phyloP scores from a whole-genome alignment of 2,113 vertebrate genomes.

The Mandrillus leucophaeus region DNA sequence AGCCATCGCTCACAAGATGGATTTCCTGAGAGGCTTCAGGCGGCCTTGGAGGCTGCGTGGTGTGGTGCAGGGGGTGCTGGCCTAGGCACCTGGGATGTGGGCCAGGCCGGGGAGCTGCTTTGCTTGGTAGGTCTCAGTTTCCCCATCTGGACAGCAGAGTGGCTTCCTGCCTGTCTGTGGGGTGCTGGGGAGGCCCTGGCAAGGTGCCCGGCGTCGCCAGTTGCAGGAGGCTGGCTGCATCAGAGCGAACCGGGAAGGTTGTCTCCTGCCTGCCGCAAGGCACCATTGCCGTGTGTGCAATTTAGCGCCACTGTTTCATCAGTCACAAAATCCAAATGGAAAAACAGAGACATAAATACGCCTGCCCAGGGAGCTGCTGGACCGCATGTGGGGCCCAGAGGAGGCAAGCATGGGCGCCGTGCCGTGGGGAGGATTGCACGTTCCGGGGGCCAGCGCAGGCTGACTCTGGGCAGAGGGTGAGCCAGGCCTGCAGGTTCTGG shows the following conservation, averaged over 20 bases:
- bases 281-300: not conserved
- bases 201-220: not conserved
- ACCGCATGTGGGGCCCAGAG: not conserved
- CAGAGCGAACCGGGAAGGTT: rapidly evolving
- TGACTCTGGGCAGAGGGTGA: not conserved
- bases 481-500: not conserved
- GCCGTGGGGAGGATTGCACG: rapidly evolving
- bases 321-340: slow-evolving; percentile 59
- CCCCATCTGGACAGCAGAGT: not conserved
- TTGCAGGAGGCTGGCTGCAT: not conserved
- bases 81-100: not conserved
- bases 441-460: not conserved
- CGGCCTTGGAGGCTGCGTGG: not conserved
- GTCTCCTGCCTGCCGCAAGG: not conserved
- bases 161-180: not conserved
- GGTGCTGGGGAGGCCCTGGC: not conserved
- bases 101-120: rapidly evolving
- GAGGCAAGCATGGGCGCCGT: not conserved
- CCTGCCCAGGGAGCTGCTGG: slow-evolving; percentile 42
- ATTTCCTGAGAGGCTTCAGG: not conserved
- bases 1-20: rapidly evolving
- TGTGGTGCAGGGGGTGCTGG: rapidly evolving
- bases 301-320: slow-evolving; percentile 67
- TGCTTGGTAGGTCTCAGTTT: not conserved
- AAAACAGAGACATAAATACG: slow-evolving; percentile 60